Percentiles rank a stretch among this genome's conserved stretches.
These are phyloP conservation scores for Lasius platythorax DNA, from an alignment of 2,888 invertebrate species.

Conservation along the genomic window DNA sequence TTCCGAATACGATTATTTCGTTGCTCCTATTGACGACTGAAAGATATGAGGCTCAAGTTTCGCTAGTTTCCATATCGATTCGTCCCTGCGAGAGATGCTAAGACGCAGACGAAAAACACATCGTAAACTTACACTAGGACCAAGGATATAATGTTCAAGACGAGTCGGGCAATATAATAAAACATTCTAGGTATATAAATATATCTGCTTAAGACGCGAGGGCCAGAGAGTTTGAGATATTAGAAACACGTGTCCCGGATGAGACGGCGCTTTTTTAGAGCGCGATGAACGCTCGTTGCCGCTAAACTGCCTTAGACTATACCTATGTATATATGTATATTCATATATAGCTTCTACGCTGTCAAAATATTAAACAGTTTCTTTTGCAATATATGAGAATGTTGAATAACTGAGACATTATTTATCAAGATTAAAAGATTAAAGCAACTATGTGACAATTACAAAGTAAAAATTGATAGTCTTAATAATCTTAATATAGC, in stretches of 20 bases:
- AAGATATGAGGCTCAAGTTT: background rate
- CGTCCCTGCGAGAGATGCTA: background rate
- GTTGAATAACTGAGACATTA: background rate
- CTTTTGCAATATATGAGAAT: background rate
- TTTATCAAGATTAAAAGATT: background rate
- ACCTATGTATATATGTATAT: background rate
- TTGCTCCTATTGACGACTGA: background rate
- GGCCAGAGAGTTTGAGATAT: slow-evolving; percentile 39
- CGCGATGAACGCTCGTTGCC: slow-evolving; percentile 17
- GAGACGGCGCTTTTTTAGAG: slow-evolving; percentile 35
- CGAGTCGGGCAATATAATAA: slow-evolving; percentile 34
- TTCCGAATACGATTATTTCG: background rate
- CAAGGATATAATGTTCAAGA: slow-evolving; percentile 26
- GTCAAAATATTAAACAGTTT: slow-evolving; percentile 13
- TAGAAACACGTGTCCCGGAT: slow-evolving; percentile 52
- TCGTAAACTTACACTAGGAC: slow-evolving; percentile 14
- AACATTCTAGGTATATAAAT: slow-evolving; percentile 51
- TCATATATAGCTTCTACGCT: slow-evolving; percentile 21
- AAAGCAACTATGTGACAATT: background rate
- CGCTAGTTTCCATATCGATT: slow-evolving; percentile 31
- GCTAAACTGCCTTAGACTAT: background rate
- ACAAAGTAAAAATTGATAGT: background rate
- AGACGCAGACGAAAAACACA: background rate
- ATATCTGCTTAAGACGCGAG: slow-evolving; percentile 45
- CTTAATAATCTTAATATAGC: too few relatives aligned